Evolutionary conservation across 2,113 vertebrate genomes (phyloP).

Genomic region (Amblyornis subalaris): DNA sequence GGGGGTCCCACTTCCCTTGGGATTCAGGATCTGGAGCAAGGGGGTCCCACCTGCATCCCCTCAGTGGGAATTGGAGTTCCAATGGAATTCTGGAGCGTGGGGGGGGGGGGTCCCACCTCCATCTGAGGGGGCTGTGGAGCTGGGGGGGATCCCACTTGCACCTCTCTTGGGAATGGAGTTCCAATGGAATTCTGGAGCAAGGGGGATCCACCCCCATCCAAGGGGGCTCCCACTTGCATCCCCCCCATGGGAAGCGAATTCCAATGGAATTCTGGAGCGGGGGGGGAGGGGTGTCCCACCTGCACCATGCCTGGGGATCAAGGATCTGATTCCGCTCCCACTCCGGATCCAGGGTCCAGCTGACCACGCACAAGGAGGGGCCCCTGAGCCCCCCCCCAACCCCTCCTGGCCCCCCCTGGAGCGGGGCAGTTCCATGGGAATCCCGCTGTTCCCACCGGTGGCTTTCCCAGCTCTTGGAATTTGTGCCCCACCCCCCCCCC

Average conservation of each 20-base stretch:
- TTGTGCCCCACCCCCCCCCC: neutral
- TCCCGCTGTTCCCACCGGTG: neutral
- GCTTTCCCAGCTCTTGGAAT: neutral
- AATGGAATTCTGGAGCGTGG: neutral
- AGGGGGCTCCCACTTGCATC: neutral
- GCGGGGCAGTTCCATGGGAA: neutral
- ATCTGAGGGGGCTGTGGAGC: no score
- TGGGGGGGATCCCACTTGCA: no score
- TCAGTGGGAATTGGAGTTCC: neutral
- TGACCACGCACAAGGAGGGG: neutral
- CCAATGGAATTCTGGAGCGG: neutral
- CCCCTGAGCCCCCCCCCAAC: neutral
- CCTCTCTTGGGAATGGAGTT: neutral
- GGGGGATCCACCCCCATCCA: no score
- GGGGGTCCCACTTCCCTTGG: no score
- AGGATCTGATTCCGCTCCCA: neutral
- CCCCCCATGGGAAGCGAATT: neutral
- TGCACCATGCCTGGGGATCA: neutral
- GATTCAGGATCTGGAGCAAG: no score
- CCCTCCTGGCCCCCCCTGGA: neutral
- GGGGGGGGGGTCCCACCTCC: neutral
- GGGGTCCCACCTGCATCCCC: neutral
- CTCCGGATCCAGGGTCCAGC: neutral
- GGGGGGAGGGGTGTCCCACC: neutral
- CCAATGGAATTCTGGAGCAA: neutral